These are phyloP conservation scores for Myotis pilosus DNA, from an alignment of 2,797 vertebrate species.

Conservation along the genomic window DNA sequence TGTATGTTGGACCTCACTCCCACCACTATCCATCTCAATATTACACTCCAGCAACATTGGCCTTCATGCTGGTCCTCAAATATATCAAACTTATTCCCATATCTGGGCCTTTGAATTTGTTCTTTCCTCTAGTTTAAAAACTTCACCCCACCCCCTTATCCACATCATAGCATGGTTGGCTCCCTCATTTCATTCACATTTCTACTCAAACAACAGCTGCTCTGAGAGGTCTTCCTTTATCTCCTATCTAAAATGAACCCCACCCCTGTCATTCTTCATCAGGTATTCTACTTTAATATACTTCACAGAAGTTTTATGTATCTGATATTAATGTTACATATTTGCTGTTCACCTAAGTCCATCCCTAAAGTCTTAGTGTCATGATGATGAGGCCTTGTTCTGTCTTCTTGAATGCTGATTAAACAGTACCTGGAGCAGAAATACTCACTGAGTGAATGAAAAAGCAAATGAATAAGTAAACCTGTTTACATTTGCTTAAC, in stretches of 20 bases:
- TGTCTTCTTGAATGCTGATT: not conserved
- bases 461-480: not conserved
- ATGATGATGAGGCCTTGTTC: not conserved
- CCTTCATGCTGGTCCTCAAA: not conserved
- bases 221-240: not conserved
- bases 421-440: not conserved
- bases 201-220: not conserved
- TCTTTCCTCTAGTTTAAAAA: not conserved
- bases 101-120: not conserved
- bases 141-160: not conserved
- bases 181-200: not conserved
- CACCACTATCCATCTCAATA: not conserved
- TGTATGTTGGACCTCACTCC: not conserved
- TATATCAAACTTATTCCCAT: not conserved
- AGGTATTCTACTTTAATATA: not conserved
- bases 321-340: not conserved
- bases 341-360: not conserved
- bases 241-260: not conserved
- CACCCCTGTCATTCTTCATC: not conserved
- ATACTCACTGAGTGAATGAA: not conserved
- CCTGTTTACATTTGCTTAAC: not conserved
- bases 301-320: not conserved
- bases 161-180: not conserved
- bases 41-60: not conserved
- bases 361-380: not conserved